Evolutionary conservation across 2,888 invertebrate genomes (phyloP), one percentile per base, ranked within the genome.

Genomic region (Calameuta idolon): DNA sequence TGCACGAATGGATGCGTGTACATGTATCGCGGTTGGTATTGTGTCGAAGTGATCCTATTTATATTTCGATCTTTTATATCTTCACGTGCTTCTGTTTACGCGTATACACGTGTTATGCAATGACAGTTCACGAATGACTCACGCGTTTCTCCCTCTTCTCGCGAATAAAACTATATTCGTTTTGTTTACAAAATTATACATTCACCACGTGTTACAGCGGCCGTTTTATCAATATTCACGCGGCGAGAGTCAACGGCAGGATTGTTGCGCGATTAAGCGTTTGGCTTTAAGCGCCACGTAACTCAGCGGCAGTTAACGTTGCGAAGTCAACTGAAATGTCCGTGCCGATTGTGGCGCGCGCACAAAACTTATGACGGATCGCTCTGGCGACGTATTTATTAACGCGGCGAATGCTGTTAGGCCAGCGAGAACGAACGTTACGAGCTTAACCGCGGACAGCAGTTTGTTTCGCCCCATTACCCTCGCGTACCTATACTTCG

Each of bases 331-430:
- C 34, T 34, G 71, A 34, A 33, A 35, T 34, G 69, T 34, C 33
- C 30, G 40, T 77, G n/a, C 69, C 69, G 69, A 55, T 55, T 55
- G 55, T n/a, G 55, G 71, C 33, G 75, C 77, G 81, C 77, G 73
- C 75, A 79, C 81, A 83, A 85, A 86, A 85, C 85, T 88, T 87
- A 87, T 85, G 87, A 88, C 84, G 84, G 83, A 87, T 81, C 80
- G 79, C 79, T 84, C 75, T n/a, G 80, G 81, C 84, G 88, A 89
- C 86, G 85, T 89, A 90, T 90, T 90, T 90, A 90, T 89, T 86
- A 87, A 83, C 82, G 83, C 82, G 81, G 79, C 80, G 83, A 85
- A 83, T 84, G 87, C 87, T 87, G 87, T 89, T 88, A 89, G 87
- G 84, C 86, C 82, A 86, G 84, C 81, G 86, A 82, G 85, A 87